phyloP scores from a whole-genome alignment of 1,140 invertebrate species.

The Hycleus phaleratus region DNA sequence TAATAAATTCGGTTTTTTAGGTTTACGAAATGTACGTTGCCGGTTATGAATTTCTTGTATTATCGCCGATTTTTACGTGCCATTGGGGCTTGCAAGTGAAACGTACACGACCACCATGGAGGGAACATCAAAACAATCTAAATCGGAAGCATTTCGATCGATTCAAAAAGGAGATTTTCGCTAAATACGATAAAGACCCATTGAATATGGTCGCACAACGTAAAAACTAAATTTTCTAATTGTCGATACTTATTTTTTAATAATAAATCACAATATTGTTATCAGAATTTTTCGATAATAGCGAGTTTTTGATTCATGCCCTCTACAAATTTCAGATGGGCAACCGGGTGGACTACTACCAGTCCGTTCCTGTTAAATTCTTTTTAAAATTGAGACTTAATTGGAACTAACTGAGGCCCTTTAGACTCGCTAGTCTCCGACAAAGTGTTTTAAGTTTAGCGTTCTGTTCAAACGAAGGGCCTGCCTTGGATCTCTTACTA shows the following conservation, averaged over 20 bases:
- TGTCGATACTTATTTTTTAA: background rate
- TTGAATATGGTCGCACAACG: slow-evolving; percentile 44
- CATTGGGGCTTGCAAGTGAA: slow-evolving; percentile 82
- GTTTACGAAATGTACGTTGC: slow-evolving; percentile 91
- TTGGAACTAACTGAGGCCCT: too few relatives aligned
- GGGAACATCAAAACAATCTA: slow-evolving; percentile 75
- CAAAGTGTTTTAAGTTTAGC: too few relatives aligned
- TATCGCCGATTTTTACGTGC: slow-evolving; percentile 83
- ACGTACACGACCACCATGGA: slow-evolving; percentile 67
- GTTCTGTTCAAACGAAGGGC: too few relatives aligned
- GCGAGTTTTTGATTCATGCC: too few relatives aligned
- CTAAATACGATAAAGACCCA: slow-evolving; percentile 64
- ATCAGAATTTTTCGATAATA: too few relatives aligned
- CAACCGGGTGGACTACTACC: too few relatives aligned
- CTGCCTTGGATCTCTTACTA: too few relatives aligned
- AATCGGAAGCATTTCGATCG: slow-evolving; percentile 75
- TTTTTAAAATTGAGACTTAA: too few relatives aligned
- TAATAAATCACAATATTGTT: too few relatives aligned
- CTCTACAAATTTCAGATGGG: too few relatives aligned
- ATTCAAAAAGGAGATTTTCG: slow-evolving; percentile 78
- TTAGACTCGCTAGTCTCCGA: too few relatives aligned
- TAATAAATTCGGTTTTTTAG: slow-evolving; percentile 46
- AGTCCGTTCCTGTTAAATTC: too few relatives aligned
- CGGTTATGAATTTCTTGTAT: slow-evolving; percentile 81
- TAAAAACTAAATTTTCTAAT: slow-evolving; percentile 1